phyloP scores from a whole-genome alignment of 2,888 invertebrate genomes.

The Nephrotoma guestfalica region DNA sequence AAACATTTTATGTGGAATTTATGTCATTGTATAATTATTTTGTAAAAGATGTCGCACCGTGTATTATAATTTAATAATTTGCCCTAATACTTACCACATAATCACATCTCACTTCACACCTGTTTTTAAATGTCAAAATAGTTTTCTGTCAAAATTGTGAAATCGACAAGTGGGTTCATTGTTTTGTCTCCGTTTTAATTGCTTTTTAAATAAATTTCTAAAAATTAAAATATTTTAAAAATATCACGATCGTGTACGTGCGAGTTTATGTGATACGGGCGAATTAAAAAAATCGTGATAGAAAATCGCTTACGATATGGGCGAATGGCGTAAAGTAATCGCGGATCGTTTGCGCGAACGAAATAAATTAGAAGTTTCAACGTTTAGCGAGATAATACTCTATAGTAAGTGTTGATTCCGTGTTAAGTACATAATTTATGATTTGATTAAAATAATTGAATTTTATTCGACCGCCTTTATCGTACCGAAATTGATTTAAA shows the following conservation, averaged over 20 bases:
- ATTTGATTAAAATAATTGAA: neutral
- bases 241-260: neutral
- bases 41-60: neutral
- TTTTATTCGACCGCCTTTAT: neutral
- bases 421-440: neutral
- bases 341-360: constrained; percentile 54
- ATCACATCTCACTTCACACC: neutral
- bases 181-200: neutral
- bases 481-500: neutral
- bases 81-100: neutral
- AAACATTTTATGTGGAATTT: neutral
- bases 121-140: neutral
- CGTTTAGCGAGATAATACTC: constrained; percentile 64
- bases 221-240: neutral
- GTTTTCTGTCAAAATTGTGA: constrained; percentile 1
- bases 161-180: neutral
- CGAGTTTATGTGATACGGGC: neutral
- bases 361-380: constrained; percentile 57
- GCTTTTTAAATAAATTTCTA: neutral
- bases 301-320: constrained; percentile 26
- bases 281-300: neutral
- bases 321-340: constrained; percentile 55
- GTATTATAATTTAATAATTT: neutral
- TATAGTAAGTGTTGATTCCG: constrained; percentile 51
- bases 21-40: neutral